Conservation (phyloP, 2,797 vertebrate genomes). For the Galaxias olidus region DNA sequence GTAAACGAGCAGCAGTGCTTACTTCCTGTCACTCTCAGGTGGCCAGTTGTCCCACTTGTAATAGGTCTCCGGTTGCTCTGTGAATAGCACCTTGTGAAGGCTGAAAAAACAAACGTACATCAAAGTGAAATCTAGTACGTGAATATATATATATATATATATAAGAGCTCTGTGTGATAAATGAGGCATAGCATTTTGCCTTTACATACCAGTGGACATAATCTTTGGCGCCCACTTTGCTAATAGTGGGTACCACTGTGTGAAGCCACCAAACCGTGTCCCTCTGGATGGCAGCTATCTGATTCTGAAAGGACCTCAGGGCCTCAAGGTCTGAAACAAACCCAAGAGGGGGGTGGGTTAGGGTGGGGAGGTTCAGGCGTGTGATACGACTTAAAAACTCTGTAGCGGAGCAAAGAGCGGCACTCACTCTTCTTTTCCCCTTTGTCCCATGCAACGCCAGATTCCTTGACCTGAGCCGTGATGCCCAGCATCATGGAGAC, state of each 20-base stretch:
- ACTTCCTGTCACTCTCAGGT: constrained; percentile 98
- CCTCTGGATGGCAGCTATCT: constrained; percentile 94
- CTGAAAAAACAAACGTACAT: too few relatives aligned
- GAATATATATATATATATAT: too few relatives aligned
- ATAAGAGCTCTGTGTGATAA: too few relatives aligned
- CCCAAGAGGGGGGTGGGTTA: not conserved
- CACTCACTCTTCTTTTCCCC: constrained; percentile 96
- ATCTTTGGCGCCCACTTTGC: constrained; percentile 92
- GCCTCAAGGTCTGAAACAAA: constrained; percentile 86
- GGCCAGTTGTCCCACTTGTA: constrained; percentile 99
- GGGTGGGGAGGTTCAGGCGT: not conserved
- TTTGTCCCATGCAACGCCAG: constrained; percentile 97
- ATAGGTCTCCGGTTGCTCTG: constrained; percentile 97
- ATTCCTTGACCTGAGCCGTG: constrained; percentile 97
- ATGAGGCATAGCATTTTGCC: not conserved
- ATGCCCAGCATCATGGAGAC: constrained; percentile 99
- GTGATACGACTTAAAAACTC: too few relatives aligned
- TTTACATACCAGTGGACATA: constrained; percentile 91
- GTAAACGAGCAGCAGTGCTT: too few relatives aligned
- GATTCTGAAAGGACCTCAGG: constrained; percentile 94
- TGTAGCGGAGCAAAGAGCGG: not conserved
- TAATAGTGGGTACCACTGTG: constrained; percentile 93
- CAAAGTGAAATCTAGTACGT: too few relatives aligned
- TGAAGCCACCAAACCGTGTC: constrained; percentile 99
- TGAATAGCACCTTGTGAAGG: constrained; percentile 98